A percentile compares a stretch with the other conserved stretches of the same genome.
phyloP scores from a whole-genome alignment of 2,888 invertebrate genomes.

The Chromoteleia sp. region DNA sequence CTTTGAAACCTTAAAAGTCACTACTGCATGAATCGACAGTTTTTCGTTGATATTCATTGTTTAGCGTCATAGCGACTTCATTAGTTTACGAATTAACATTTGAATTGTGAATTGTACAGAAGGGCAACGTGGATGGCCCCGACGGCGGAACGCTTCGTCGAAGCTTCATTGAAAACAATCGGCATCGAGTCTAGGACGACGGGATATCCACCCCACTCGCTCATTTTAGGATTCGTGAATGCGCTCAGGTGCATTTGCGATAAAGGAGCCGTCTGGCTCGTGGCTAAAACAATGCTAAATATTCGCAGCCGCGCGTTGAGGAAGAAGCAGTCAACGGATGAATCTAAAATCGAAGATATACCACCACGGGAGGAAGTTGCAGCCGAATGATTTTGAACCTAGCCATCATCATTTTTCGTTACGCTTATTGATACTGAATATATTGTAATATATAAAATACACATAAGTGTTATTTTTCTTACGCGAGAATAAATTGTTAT shows the following conservation, averaged over 20 bases:
- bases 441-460: slow-evolving; percentile 51
- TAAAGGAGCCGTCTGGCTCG: slow-evolving; percentile 87
- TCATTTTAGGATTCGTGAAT: slow-evolving; percentile 86
- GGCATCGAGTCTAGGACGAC: slow-evolving; percentile 90
- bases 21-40: slow-evolving; percentile 12
- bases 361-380: slow-evolving; percentile 55
- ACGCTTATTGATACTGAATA: slow-evolving; percentile 59
- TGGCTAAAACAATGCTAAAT: slow-evolving; percentile 88
- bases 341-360: slow-evolving; percentile 61
- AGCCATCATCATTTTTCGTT: slow-evolving; percentile 52
- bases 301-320: slow-evolving; percentile 87
- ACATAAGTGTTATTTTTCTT: slow-evolving; percentile 28
- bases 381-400: slow-evolving; percentile 48
- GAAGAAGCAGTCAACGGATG: slow-evolving; percentile 79
- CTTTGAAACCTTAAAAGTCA: slow-evolving; percentile 4
- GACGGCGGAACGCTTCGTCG: slow-evolving; percentile 89
- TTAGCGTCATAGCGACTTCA: background rate
- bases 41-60: slow-evolving; percentile 37
- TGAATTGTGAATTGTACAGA: slow-evolving; percentile 72
- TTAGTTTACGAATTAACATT: slow-evolving; percentile 55
- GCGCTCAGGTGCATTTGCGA: slow-evolving; percentile 86
- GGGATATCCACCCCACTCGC: slow-evolving; percentile 90
- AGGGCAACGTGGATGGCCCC: slow-evolving; percentile 90
- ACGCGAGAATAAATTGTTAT: slow-evolving; percentile 57
- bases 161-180: slow-evolving; percentile 89